These are phyloP conservation scores for Vulpes lagopus DNA, from an alignment of 2,113 vertebrate species.

Conservation along the genomic window DNA sequence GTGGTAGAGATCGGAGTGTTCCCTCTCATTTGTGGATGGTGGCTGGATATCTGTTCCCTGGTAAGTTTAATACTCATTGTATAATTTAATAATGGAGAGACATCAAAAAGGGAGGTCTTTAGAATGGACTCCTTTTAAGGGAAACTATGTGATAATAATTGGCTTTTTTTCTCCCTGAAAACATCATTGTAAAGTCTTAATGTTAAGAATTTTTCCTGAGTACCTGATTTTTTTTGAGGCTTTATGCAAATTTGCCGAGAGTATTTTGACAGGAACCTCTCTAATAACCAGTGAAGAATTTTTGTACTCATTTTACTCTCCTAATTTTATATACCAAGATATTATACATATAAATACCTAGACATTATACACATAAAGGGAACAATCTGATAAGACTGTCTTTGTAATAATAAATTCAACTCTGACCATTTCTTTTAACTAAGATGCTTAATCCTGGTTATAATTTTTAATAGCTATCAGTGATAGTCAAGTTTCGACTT, in stretches of 20 bases:
- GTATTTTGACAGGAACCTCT: constrained; percentile 28
- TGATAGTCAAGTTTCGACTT: neutral
- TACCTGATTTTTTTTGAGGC: constrained; percentile 24
- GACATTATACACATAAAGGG: neutral
- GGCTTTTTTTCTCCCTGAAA: neutral
- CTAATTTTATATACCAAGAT: neutral
- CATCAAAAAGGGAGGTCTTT: neutral
- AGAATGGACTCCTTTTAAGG: constrained; percentile 44
- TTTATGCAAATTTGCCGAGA: neutral
- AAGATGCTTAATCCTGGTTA: neutral
- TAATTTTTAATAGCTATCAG: neutral
- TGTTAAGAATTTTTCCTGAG: constrained; percentile 3
- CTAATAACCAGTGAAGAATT: constrained; percentile 33
- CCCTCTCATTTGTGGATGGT: constrained; percentile 98
- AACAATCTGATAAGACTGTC: neutral
- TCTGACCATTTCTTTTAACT: neutral
- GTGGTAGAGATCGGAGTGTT: constrained; percentile 98
- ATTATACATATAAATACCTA: neutral
- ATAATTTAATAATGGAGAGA: neutral
- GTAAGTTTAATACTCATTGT: constrained; percentile 86
- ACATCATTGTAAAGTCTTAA: neutral
- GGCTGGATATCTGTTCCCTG: constrained; percentile 98
- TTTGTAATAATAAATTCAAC: constrained; percentile 25
- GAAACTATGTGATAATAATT: neutral
- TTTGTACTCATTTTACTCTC: neutral